Percentiles rank a stretch among this genome's conserved stretches.
Conservation (phyloP, 2,113 vertebrate genomes). For the Excalfactoria chinensis region DNA sequence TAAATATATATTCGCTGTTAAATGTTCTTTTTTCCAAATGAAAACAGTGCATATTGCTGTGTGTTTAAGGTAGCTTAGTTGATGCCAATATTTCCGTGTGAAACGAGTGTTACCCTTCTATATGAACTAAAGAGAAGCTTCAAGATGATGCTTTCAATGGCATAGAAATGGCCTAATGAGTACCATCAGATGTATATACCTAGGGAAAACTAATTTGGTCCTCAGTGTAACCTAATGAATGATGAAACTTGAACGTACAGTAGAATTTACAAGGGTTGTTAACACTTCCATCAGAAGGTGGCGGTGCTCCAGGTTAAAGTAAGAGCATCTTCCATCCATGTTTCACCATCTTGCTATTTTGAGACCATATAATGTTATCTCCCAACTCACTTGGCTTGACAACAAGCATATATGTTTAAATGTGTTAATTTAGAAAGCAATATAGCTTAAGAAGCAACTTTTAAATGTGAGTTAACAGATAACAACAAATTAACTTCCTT, state of each 20-base stretch:
- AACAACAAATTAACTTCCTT: not conserved
- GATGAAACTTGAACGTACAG: not conserved
- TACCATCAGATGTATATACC: not conserved
- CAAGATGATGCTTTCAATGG: not conserved
- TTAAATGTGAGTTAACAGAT: not conserved
- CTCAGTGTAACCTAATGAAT: not conserved
- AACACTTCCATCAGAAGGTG: not conserved
- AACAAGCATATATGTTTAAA: not conserved
- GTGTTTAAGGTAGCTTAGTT: not conserved
- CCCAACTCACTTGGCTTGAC: not conserved
- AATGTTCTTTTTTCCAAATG: not conserved
- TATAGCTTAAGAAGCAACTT: not conserved
- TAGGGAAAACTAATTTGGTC: not conserved
- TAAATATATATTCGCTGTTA: not conserved
- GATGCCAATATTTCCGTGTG: not conserved
- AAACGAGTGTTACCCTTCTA: not conserved
- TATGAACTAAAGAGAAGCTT: not conserved
- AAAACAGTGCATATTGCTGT: not conserved
- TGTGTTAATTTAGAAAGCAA: accelerated
- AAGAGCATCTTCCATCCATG: not conserved
- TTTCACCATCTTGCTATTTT: not conserved
- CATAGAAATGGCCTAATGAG: not conserved
- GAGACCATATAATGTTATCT: not conserved
- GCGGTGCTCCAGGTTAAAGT: not conserved
- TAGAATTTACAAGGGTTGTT: not conserved